A percentile compares a stretch with the other conserved stretches of the same genome.
Conservation (phyloP, 2,888 invertebrate genomes). For the Nipponacmea schrenckii region DNA sequence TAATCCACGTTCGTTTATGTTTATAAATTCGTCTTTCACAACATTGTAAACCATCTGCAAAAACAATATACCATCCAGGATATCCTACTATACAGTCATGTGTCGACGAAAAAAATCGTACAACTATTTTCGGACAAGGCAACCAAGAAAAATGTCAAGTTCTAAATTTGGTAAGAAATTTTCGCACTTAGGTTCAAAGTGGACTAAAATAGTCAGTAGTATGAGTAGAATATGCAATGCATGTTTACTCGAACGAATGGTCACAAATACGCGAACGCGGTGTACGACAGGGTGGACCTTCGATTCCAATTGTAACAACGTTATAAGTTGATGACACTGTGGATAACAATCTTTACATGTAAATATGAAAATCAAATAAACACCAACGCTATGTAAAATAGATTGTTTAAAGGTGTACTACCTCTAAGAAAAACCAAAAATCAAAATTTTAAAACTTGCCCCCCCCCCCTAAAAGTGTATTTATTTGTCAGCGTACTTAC, state of each 20-base stretch:
- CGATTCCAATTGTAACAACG: neutral
- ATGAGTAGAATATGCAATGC: neutral
- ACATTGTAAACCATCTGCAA: too few relatives aligned
- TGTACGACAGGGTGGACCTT: neutral
- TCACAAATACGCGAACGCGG: neutral
- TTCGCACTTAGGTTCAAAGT: neutral
- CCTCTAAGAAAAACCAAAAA: too few relatives aligned
- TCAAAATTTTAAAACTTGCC: too few relatives aligned
- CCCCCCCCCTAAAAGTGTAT: too few relatives aligned
- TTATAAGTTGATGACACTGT: neutral
- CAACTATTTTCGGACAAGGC: neutral
- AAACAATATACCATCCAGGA: too few relatives aligned
- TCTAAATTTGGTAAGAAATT: conserved; percentile 1
- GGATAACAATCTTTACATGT: neutral
- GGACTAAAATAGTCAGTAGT: neutral
- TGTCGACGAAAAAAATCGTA: too few relatives aligned
- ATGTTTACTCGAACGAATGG: neutral
- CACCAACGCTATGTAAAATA: neutral
- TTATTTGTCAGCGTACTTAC: too few relatives aligned
- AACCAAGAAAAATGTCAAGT: neutral
- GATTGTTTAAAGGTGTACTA: too few relatives aligned
- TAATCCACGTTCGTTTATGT: too few relatives aligned
- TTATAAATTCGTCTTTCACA: too few relatives aligned
- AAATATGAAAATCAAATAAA: conserved; percentile 1
- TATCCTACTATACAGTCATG: too few relatives aligned